Conservation (phyloP, 2,797 vertebrate genomes). For the Hoplostethus atlanticus region DNA sequence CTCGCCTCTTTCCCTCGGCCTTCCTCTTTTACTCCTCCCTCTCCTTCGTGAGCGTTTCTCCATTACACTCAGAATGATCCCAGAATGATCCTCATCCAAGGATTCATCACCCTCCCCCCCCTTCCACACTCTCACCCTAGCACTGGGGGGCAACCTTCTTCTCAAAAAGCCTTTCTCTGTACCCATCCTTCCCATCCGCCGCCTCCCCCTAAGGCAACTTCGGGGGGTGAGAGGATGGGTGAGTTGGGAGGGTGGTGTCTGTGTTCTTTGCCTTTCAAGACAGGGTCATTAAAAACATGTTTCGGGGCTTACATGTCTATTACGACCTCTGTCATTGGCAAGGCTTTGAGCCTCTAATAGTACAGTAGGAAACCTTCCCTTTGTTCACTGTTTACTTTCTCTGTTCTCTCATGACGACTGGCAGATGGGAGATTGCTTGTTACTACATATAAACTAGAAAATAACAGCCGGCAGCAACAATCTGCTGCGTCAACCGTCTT, state of each 20-base stretch:
- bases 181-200: neutral
- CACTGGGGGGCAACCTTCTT: conserved; percentile 17
- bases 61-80: conserved; percentile 15
- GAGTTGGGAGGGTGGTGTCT: conserved; percentile 25
- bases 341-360: conserved; percentile 23
- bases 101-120: neutral
- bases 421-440: conserved; percentile 24
- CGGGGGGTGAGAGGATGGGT: conserved; percentile 28
- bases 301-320: conserved; percentile 1
- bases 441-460: conserved; percentile 21
- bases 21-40: conserved; percentile 33
- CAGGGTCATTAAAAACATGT: conserved; percentile 38
- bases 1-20: neutral
- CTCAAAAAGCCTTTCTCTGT: conserved; percentile 10
- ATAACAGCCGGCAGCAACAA: conserved; percentile 6
- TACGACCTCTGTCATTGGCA: conserved; percentile 40
- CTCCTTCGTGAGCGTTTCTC: conserved; percentile 37
- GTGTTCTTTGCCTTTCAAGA: conserved; percentile 30
- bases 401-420: conserved; percentile 23
- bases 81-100: conserved; percentile 58
- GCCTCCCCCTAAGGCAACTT: conserved; percentile 2
- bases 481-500: conserved; percentile 7
- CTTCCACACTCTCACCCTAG: conserved; percentile 12
- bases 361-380: conserved; percentile 22
- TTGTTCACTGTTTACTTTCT: conserved; percentile 37